phyloP scores from a whole-genome alignment of 2,888 invertebrate species.

The Cecidostiba fungosa region DNA sequence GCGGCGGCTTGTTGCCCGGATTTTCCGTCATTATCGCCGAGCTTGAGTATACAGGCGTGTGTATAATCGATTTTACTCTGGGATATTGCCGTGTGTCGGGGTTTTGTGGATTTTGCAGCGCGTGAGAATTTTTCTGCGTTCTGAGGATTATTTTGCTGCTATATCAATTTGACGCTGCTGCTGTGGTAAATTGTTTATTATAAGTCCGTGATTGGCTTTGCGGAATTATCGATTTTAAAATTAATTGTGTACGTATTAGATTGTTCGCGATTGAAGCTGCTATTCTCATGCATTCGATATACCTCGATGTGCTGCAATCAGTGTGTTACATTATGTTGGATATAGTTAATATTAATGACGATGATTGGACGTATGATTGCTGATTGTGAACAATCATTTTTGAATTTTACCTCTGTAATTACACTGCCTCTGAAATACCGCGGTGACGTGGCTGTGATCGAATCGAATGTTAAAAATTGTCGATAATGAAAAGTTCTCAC shows the following conservation, averaged over 20 bases:
- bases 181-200: not conserved
- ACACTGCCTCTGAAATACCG: not conserved
- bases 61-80: not conserved
- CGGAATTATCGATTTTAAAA: not conserved
- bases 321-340: not conserved
- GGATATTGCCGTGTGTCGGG: not conserved
- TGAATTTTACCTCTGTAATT: not conserved
- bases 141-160: not conserved
- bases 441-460: too few species aligned
- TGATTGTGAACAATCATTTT: not conserved
- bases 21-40: slow-evolving; percentile 58
- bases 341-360: not conserved
- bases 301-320: not conserved
- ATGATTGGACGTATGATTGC: not conserved
- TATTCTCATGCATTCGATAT: not conserved
- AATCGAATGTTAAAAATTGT: not conserved
- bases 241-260: not conserved
- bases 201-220: not conserved
- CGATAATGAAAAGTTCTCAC: too few species aligned
- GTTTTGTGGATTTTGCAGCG: not conserved
- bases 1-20: slow-evolving; percentile 39
- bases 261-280: not conserved
- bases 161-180: too few species aligned
- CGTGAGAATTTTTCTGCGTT: not conserved
- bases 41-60: not conserved